Conservation (phyloP, 2,888 invertebrate species). For the Cyclophora punctaria region DNA sequence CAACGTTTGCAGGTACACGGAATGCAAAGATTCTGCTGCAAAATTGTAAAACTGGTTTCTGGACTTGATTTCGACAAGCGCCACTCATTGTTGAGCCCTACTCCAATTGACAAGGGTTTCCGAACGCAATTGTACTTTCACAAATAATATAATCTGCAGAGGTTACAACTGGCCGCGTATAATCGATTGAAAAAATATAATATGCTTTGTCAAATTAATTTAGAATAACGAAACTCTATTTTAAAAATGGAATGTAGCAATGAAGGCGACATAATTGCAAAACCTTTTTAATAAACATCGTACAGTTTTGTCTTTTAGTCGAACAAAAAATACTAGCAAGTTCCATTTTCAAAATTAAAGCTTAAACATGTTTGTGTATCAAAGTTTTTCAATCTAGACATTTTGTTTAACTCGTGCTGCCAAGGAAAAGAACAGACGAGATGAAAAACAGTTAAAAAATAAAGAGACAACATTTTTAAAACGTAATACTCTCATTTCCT, state of each 20-base stretch:
- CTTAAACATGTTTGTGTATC: constrained; percentile 10
- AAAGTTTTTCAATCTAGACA: constrained; percentile 15
- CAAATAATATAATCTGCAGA: constrained; percentile 5
- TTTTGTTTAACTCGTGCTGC: constrained; percentile 29
- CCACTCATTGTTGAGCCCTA: constrained; percentile 14
- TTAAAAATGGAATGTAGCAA: too few species aligned
- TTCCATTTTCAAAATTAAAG: constrained; percentile 25
- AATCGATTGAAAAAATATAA: neutral
- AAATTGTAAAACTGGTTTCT: constrained; percentile 39
- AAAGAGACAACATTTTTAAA: constrained; percentile 40
- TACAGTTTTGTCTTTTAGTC: too few species aligned
- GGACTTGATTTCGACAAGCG: constrained; percentile 25
- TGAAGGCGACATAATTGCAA: too few species aligned
- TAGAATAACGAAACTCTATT: too few species aligned
- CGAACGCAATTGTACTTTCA: constrained; percentile 19
- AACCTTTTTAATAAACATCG: too few species aligned
- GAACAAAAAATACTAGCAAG: neutral
- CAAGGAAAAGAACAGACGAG: constrained; percentile 36
- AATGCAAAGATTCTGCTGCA: constrained; percentile 59
- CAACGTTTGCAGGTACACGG: constrained; percentile 51
- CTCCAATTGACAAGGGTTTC: constrained; percentile 21
- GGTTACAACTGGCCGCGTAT: constrained; percentile 15
- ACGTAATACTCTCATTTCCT: constrained; percentile 60
- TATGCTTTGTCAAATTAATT: too few species aligned
- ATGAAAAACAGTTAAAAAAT: constrained; percentile 25